Evolutionary conservation across 2,888 invertebrate species (phyloP).

Genomic region (Nymphalis urticae): DNA sequence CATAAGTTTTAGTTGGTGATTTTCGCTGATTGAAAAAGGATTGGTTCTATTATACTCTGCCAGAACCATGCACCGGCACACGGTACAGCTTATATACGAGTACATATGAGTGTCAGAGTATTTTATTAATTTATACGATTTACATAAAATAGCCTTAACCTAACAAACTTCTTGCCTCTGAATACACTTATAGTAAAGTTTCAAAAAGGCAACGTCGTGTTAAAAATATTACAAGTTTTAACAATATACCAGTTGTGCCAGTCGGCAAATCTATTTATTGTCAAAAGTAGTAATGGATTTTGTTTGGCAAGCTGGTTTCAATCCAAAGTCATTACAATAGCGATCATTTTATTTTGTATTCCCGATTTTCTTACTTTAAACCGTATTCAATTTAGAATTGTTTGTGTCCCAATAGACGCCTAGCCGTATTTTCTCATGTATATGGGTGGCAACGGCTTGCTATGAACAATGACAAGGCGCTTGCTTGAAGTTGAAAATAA

Average conservation of each 20-base stretch:
- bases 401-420: conserved; percentile 36
- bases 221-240: conserved; percentile 16
- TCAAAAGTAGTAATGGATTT: conserved; percentile 1
- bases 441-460: conserved; percentile 43
- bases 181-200: neutral
- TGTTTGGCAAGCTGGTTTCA: neutral
- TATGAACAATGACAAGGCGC: conserved; percentile 49
- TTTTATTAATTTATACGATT: too few relatives aligned
- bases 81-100: too few relatives aligned
- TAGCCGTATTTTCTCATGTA: conserved; percentile 27
- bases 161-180: neutral
- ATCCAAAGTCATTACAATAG: neutral
- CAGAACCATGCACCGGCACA: too few relatives aligned
- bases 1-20: too few relatives aligned
- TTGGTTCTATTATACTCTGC: too few relatives aligned
- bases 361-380: neutral
- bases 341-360: neutral
- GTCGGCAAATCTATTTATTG: conserved; percentile 10
- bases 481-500: conserved; percentile 7
- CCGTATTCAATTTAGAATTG: conserved; percentile 35
- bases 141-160: too few relatives aligned
- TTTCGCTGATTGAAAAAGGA: too few relatives aligned
- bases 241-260: conserved; percentile 15
- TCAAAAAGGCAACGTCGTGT: neutral
- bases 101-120: too few relatives aligned